Evolutionary conservation across 2,888 invertebrate genomes (phyloP).

Genomic region (Drosophila nr. medialis): DNA sequence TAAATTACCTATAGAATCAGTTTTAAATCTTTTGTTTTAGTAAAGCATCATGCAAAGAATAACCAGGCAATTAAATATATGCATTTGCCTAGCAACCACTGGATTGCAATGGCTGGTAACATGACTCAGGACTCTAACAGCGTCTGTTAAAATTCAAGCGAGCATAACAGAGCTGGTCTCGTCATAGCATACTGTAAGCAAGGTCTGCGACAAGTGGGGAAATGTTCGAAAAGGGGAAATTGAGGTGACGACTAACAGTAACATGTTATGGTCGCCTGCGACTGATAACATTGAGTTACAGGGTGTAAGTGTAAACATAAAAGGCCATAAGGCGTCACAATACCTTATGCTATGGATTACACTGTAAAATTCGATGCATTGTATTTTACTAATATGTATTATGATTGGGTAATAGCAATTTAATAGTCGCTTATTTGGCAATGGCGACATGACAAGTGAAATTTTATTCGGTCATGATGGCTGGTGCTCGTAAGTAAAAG

Average conservation of each 20-base stretch:
- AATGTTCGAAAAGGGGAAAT: background rate
- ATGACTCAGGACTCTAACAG: background rate
- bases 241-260: background rate
- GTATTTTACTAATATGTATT: background rate
- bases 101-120: background rate
- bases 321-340: background rate
- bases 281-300: background rate
- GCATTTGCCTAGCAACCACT: too few species aligned
- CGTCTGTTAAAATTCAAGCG: background rate
- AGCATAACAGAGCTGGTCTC: background rate
- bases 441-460: slow-evolving; percentile 70
- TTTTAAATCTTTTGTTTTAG: too few species aligned
- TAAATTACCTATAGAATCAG: slow-evolving; percentile 69
- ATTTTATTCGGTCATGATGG: slow-evolving; percentile 59
- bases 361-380: too few species aligned
- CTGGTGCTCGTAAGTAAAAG: slow-evolving; percentile 51
- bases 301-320: background rate
- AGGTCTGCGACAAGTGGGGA: background rate
- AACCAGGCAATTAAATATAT: too few species aligned
- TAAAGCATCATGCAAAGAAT: too few species aligned
- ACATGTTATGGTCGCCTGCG: background rate
- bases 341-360: background rate
- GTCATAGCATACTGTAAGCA: background rate
- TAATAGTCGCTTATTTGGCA: slow-evolving; percentile 28
- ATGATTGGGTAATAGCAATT: background rate